Evolutionary conservation across 1,140 invertebrate species (phyloP), one percentile per base, ranked within the genome.

Genomic region (Apocrypta bakeri): DNA sequence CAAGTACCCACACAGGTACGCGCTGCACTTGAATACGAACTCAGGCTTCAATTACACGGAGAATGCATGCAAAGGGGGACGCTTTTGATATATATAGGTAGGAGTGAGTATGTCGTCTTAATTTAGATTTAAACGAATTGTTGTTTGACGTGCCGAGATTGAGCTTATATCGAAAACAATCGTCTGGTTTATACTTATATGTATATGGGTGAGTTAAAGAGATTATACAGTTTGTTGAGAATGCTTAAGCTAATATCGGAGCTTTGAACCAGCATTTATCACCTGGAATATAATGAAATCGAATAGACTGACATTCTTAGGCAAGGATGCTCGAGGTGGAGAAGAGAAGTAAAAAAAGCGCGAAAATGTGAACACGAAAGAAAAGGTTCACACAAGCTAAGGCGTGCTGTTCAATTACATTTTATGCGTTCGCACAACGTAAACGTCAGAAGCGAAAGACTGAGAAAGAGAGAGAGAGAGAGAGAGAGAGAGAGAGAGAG

Each of bases 361-460:
- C 31, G 42, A 77, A 82, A 82, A 63, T 31, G 31, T 11, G 66
- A 64, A 77, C 31, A 72, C 78, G 74, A 77, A 78, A 71, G 74
- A 82, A 82, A 82, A 82, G 81, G 74, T 24, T 72, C 48, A 40
- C 40, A 29, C 31, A 31, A 61, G 66, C 61, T 33, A 9, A 29
- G 31, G 71, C 37, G 74, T 42, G 74, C 78, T 82, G 66, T 82
- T 82, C 81, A 82, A 82, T 82, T 82, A 82, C 74, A 82, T 77
- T 82, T 82, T 82, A 82, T 82, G 81, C 74, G 78, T 82, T 82
- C 74, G 81, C 74, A 76, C 80, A 73, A 82, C 81, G 81, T 82
- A 77, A 82, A 82, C 75, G 81, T 82, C 81, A 68, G 66, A 42
- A 0, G 64, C 14, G 25, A 29, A 42, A 27, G 21, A 40, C 42